Evolutionary conservation across 2,888 invertebrate genomes (phyloP).

Genomic region (Tubiluchus corallicola): DNA sequence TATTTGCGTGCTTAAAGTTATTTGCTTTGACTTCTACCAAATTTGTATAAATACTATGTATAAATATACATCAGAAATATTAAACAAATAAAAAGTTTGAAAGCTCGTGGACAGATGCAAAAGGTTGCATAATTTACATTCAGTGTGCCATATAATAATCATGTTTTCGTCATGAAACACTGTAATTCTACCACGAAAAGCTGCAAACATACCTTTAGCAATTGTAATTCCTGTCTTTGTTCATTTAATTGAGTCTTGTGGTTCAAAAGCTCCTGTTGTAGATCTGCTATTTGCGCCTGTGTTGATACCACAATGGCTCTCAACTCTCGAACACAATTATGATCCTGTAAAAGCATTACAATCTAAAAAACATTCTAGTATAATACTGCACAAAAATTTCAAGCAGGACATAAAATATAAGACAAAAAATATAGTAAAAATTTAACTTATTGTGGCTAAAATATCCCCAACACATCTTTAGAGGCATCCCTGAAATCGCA

Average conservation of each 20-base stretch:
- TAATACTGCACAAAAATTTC: not conserved
- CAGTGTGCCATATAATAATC: too few relatives aligned
- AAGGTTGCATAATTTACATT: too few relatives aligned
- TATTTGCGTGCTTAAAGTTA: too few relatives aligned
- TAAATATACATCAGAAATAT: too few relatives aligned
- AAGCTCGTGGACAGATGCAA: too few relatives aligned
- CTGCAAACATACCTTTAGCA: constrained; percentile 48
- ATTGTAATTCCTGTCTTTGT: constrained; percentile 65
- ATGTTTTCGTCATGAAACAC: too few relatives aligned
- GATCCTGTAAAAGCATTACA: constrained; percentile 37
- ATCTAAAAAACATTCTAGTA: not conserved
- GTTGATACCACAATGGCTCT: constrained; percentile 63
- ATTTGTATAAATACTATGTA: too few relatives aligned
- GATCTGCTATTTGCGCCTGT: constrained; percentile 63
- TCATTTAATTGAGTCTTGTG: constrained; percentile 71
- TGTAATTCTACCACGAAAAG: not conserved
- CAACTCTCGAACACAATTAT: constrained; percentile 79
- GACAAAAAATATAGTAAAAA: not conserved
- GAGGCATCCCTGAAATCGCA: too few relatives aligned
- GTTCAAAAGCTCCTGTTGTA: constrained; percentile 67
- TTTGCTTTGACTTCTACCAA: too few relatives aligned
- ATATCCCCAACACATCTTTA: too few relatives aligned
- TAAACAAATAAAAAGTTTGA: too few relatives aligned
- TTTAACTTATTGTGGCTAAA: too few relatives aligned
- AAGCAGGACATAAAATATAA: not conserved